Conservation (phyloP, 2,113 vertebrate genomes). For the Takifugu bimaculatus region DNA sequence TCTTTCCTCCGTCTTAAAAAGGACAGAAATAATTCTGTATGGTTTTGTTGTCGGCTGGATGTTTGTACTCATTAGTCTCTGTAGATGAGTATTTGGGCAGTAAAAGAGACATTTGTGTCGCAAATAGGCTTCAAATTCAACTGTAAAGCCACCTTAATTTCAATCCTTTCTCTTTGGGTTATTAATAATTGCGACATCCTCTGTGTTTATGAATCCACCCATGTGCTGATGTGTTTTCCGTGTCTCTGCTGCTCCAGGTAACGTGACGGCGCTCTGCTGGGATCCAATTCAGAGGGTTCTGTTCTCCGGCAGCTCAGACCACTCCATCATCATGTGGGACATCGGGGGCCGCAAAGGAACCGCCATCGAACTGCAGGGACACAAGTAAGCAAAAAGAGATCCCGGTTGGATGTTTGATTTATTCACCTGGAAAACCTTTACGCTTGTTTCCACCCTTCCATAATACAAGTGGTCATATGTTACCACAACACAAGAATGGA, state of each 20-base stretch:
- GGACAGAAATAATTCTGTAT: no score
- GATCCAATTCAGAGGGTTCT: conserved; percentile 88
- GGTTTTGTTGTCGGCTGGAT: no score
- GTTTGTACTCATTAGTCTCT: no score
- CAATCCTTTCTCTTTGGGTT: no score
- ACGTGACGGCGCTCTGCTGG: conserved; percentile 94
- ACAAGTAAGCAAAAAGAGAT: conserved; percentile 80
- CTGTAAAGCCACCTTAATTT: no score
- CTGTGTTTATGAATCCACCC: conserved; percentile 1
- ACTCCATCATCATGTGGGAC: conserved; percentile 99
- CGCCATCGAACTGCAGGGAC: conserved; percentile 96
- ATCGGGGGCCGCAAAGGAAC: conserved; percentile 97
- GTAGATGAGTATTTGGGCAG: no score
- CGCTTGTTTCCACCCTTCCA: no score
- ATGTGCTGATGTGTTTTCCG: conserved; percentile 1
- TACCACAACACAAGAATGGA: no score
- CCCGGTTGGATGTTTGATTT: no score
- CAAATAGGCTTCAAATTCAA: neutral
- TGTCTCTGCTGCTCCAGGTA: conserved; percentile 73
- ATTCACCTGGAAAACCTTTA: no score
- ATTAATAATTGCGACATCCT: neutral
- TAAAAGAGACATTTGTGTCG: neutral
- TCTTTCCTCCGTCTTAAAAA: no score
- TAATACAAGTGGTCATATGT: no score
- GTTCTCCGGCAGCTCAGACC: conserved; percentile 96